Conservation (phyloP, 1,140 invertebrate species). For the Globodera rostochiensis region DNA sequence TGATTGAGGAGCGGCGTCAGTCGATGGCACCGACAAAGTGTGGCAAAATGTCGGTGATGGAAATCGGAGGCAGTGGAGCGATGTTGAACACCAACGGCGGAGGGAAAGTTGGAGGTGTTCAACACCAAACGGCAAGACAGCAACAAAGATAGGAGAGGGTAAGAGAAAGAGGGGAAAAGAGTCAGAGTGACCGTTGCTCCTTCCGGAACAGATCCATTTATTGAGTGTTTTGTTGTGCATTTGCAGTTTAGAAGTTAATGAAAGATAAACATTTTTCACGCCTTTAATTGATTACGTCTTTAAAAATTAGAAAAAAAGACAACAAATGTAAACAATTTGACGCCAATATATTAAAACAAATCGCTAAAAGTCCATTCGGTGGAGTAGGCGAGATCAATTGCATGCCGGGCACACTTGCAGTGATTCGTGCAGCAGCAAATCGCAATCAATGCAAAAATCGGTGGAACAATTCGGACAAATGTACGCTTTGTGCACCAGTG, state of each 20-base stretch:
- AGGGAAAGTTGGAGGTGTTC: too few relatives aligned
- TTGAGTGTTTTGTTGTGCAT: too few relatives aligned
- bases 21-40: conserved; percentile 12
- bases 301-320: too few relatives aligned
- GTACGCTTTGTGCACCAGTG: conserved; percentile 26
- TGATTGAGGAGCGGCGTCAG: conserved; percentile 29
- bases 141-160: neutral
- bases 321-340: too few relatives aligned
- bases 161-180: too few relatives aligned
- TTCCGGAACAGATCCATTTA: too few relatives aligned
- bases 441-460: conserved; percentile 42
- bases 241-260: too few relatives aligned
- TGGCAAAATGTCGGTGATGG: neutral
- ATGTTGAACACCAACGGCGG: neutral
- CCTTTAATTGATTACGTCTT: too few relatives aligned
- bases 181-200: too few relatives aligned
- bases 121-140: neutral
- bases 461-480: conserved; percentile 26
- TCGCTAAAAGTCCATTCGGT: too few relatives aligned
- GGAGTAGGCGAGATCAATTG: conserved; percentile 20
- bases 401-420: conserved; percentile 43
- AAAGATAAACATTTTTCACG: too few relatives aligned
- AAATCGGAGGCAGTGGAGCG: neutral
- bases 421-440: conserved; percentile 42
- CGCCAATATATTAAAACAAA: too few relatives aligned